Evolutionary conservation across 2,113 vertebrate genomes (phyloP), one percentile per base, ranked within the genome.

Genomic region (Alouatta palliata): DNA sequence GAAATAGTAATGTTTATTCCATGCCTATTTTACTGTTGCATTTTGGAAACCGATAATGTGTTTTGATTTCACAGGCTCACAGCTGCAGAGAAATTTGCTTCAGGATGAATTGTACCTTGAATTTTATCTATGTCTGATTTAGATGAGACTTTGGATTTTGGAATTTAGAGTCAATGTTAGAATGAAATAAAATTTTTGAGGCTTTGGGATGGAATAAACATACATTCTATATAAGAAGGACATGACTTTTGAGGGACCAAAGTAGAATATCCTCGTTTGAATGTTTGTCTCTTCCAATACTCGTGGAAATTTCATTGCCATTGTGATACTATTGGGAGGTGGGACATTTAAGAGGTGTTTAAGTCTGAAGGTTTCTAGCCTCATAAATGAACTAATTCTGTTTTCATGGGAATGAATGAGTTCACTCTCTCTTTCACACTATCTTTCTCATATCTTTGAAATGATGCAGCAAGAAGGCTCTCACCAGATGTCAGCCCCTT

Each of bases 371-470:
- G 12, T 8, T 12, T 45, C 14, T 32, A 13, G 14, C 35, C 23
- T 88, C 12, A 61, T 45, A 23, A 68, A 45, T 32, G 43, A 52
- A 66, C 8, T 8, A 82, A 6, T 14, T 12, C 16, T 27, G 30
- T 61, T 45, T 85, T 47, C n/a, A 25, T 25, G 7, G 13, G 12
- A 58, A 54, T 76, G 12, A 58, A 54, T 76, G 23, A 30, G 4
- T 68, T 52, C 25, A 66, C 49, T 6, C 7, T 19, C 13, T 43
- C 35, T 30, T 2, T 5, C 1, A 17, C 3, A 7, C 8, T 1
- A 1, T 11, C 5, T n/a, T 11, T 20, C 6, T 37, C n/a, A 58
- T 17, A 35, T 1, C 35, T n/a, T 71, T 21, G 35, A 64, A 64
- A 37, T 37, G 13, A 56, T 56, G 35, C 11, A 21, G 52, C 35